Evolutionary conservation across 2,888 invertebrate species (phyloP), one percentile per base, ranked within the genome.

Genomic region (Ophioninae sp.): DNA sequence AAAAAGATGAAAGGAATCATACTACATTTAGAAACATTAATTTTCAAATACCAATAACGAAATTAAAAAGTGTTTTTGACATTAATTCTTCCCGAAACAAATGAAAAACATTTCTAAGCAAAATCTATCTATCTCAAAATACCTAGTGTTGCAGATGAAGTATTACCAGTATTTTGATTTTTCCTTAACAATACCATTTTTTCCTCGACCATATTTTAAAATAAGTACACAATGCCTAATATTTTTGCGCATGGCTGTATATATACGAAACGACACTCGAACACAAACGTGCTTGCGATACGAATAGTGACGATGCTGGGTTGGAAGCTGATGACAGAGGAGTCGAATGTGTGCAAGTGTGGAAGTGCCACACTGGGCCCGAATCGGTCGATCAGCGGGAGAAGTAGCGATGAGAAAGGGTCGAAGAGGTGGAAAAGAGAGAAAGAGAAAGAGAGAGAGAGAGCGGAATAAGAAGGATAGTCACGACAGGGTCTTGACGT

Each of bases 401-500:
- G 56, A 74, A 23, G 20, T 44, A 22, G 1, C 0, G 44, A 44
- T 17, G 37, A 65, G 39, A n/a, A 68, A 23, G 44, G 75, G 84
- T 67, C 81, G 73, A 69, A 73, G 79, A 77, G 82, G 79, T 68
- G 85, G 82, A 81, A 83, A 85, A 84, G 82, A 81, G 73, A 71
- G 68, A 63, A 79, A 59, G 59, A 17, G 51, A 51, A 80, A 81
- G 78, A 81, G 82, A 79, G 69, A 74, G 78, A 81, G 83, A 85
- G 81, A 78, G 85, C 75, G 72, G 51, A 39, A 71, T 10, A 51
- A 51, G 17, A 51, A 51, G 51, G 51, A 75, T 56, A 76, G 67
- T 79, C 83, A 65, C 81, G 85, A 85, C 76, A 77, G 82, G 71
- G 77, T 77, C 79, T 87, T 81, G 80, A 79, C 85, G 85, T 84